phyloP scores from a whole-genome alignment of 2,113 vertebrate genomes.

The Pogona vitticeps region DNA sequence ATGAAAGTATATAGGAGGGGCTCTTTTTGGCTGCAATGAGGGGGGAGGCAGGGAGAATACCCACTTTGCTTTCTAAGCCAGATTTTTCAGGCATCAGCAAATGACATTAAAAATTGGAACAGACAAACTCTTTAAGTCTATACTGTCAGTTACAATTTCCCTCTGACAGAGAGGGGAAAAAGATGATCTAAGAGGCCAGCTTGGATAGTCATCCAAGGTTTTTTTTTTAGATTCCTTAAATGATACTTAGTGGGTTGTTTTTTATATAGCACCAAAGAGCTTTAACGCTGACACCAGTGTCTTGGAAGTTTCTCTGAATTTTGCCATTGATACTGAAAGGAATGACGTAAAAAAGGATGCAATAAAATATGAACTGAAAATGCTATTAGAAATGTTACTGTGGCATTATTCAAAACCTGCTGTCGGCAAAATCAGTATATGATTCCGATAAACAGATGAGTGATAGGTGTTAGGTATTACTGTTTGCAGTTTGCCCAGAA shows the following conservation, averaged over 20 bases:
- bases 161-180: not conserved
- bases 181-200: not conserved
- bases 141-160: slow-evolving; percentile 27
- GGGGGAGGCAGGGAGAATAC: not conserved
- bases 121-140: slow-evolving; percentile 6
- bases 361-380: slow-evolving; percentile 12
- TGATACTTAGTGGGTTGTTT: not conserved
- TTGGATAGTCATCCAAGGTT: not conserved
- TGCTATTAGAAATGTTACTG: not conserved
- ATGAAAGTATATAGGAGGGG: not conserved
- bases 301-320: not conserved
- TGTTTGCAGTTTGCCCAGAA: slow-evolving; percentile 3
- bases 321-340: not conserved
- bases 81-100: slow-evolving; percentile 16
- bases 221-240: slow-evolving; percentile 13
- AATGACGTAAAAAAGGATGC: not conserved
- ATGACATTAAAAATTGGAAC: slow-evolving; percentile 16
- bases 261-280: not conserved
- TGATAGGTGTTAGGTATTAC: not conserved
- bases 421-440: not conserved
- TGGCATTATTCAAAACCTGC: not conserved
- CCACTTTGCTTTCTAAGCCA: slow-evolving; percentile 12
- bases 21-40: slow-evolving; percentile 35
- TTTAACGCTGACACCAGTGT: not conserved
- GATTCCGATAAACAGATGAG: not conserved